These are phyloP conservation scores for Enteromius thamalakanensis DNA, from an alignment of 2,797 vertebrate species.

Conservation along the genomic window DNA sequence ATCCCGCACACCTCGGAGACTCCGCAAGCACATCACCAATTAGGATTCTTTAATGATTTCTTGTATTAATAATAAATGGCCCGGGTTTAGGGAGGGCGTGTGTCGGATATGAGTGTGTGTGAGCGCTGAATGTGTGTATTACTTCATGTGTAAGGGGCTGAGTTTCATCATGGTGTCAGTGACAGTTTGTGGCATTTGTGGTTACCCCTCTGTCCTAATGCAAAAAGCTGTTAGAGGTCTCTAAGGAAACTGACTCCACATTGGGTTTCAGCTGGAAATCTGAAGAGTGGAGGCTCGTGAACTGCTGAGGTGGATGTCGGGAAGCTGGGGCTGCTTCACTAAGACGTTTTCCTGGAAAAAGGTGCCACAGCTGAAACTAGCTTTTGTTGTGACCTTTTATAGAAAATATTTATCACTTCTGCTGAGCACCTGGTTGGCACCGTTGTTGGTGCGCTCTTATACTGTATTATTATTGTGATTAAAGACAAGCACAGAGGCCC, in stretches of 20 bases:
- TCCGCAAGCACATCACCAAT: slow-evolving; percentile 75
- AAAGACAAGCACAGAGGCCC: slow-evolving; percentile 59
- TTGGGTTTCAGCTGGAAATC: slow-evolving; percentile 79
- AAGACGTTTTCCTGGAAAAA: slow-evolving; percentile 73
- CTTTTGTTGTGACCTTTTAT: slow-evolving; percentile 68
- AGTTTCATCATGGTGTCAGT: slow-evolving; percentile 58
- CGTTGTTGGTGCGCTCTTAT: slow-evolving; percentile 50
- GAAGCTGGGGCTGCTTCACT: slow-evolving; percentile 68
- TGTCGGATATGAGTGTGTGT: slow-evolving; percentile 39
- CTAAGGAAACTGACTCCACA: slow-evolving; percentile 78
- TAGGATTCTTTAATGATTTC: slow-evolving; percentile 78
- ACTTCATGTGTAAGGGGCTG: slow-evolving; percentile 28
- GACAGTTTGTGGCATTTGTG: slow-evolving; percentile 68
- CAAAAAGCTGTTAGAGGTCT: slow-evolving; percentile 69
- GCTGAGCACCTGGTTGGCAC: slow-evolving; percentile 65
- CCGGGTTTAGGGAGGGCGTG: slow-evolving; percentile 50
- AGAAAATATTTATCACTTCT: slow-evolving; percentile 67
- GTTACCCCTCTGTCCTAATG: slow-evolving; percentile 69
- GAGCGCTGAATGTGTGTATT: slow-evolving; percentile 28
- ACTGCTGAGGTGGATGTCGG: slow-evolving; percentile 70
- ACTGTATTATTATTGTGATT: slow-evolving; percentile 58
- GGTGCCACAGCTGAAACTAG: slow-evolving; percentile 69
- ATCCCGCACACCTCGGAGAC: slow-evolving; percentile 74
- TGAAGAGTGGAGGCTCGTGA: slow-evolving; percentile 67
- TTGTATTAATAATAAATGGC: slow-evolving; percentile 80